Evolutionary conservation across 2,113 vertebrate species (phyloP).

Genomic region (Leuciscus idus): DNA sequence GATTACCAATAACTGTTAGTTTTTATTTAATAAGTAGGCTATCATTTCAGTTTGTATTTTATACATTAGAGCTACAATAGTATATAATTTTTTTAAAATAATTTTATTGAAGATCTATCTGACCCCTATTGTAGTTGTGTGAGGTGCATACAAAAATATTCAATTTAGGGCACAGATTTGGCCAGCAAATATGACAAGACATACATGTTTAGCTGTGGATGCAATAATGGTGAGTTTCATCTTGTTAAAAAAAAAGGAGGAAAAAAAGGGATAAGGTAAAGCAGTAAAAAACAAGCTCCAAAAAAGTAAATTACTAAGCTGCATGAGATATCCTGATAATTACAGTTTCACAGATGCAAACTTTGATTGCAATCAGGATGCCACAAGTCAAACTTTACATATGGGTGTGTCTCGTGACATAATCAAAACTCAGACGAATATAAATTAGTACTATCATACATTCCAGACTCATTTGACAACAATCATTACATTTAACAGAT

Average conservation of each 20-base stretch:
- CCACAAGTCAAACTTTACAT: conserved; percentile 48
- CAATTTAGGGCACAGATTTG: no score
- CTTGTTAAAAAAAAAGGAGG: not conserved
- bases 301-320: conserved; percentile 15
- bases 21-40: no score
- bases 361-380: conserved; percentile 62
- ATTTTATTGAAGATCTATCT: no score
- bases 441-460: not conserved
- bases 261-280: not conserved
- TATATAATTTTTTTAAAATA: no score
- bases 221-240: not conserved
- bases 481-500: not conserved
- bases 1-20: no score
- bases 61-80: no score
- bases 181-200: not conserved
- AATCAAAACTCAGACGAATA: conserved; percentile 20
- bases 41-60: no score
- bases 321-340: conserved; percentile 25
- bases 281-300: not conserved
- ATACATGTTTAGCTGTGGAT: not conserved
- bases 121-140: no score
- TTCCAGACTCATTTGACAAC: not conserved
- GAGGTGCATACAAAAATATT: no score
- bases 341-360: conserved; percentile 34
- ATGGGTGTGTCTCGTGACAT: conserved; percentile 50